Conservation (phyloP, 2,113 vertebrate species). For the Xiphias gladius region DNA sequence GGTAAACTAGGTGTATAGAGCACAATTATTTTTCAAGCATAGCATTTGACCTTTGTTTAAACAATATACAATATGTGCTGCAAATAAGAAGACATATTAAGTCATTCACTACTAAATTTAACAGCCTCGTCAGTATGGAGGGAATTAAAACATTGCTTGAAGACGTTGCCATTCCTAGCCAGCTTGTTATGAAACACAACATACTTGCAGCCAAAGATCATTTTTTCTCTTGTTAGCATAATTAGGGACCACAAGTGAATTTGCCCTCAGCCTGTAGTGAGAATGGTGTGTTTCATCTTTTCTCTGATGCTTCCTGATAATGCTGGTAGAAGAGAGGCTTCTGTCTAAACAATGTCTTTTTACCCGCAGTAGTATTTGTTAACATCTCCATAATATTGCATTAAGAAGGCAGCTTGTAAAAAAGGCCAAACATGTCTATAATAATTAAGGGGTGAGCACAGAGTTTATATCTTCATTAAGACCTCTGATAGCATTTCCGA, state of each 20-base stretch:
- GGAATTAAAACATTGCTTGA: constrained; percentile 67
- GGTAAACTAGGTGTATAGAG: background rate
- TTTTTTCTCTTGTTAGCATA: constrained; percentile 82
- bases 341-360: constrained; percentile 74
- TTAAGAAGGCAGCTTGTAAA: constrained; percentile 65
- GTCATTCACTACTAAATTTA: constrained; percentile 48
- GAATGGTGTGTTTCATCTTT: constrained; percentile 78
- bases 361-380: constrained; percentile 75
- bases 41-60: constrained; percentile 33
- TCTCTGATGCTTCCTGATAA: constrained; percentile 72
- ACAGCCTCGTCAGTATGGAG: constrained; percentile 46
- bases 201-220: constrained; percentile 65
- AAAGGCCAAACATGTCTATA: constrained; percentile 75
- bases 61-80: background rate
- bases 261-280: constrained; percentile 75
- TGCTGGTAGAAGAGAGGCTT: constrained; percentile 68
- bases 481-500: constrained; percentile 50
- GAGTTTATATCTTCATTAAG: constrained; percentile 79
- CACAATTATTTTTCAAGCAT: background rate
- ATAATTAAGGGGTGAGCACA: constrained; percentile 74
- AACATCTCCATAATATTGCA: constrained; percentile 79
- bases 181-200: constrained; percentile 73
- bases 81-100: constrained; percentile 48
- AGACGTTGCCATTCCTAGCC: constrained; percentile 66
- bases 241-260: constrained; percentile 82